Conservation (phyloP, 1,140 invertebrate genomes). For the Chrysopa pallens region DNA sequence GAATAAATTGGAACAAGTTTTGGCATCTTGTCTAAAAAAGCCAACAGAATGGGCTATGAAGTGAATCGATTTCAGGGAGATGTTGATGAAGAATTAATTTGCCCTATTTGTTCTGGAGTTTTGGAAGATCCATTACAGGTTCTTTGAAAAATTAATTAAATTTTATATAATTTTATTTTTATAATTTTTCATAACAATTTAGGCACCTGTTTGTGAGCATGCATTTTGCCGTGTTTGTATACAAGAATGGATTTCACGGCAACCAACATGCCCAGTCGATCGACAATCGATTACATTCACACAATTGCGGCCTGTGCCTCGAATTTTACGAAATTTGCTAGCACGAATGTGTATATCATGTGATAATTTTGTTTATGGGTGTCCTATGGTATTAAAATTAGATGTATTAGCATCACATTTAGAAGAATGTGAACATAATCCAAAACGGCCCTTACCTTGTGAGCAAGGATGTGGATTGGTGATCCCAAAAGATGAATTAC, state of each 20-base stretch:
- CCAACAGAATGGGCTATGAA: conserved; percentile 64
- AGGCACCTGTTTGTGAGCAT: conserved; percentile 91
- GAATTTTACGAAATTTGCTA: conserved; percentile 80
- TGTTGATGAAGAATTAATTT: conserved; percentile 82
- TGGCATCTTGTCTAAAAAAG: too few species aligned
- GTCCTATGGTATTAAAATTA: conserved; percentile 66
- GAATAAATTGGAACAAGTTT: too few species aligned
- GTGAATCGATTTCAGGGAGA: conserved; percentile 73
- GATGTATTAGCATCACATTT: conserved; percentile 67
- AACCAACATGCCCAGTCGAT: conserved; percentile 87
- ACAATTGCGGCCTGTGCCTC: conserved; percentile 74
- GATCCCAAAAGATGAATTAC: conserved; percentile 87
- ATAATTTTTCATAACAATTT: conserved; percentile 10
- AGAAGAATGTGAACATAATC: conserved; percentile 86
- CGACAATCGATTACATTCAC: conserved; percentile 69
- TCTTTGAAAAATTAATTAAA: conserved; percentile 6
- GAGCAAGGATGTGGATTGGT: conserved; percentile 84
- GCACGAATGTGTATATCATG: conserved; percentile 75
- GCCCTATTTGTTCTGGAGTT: conserved; percentile 81
- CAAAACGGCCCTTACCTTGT: conserved; percentile 81
- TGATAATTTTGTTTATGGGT: conserved; percentile 79
- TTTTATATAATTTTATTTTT: too few species aligned
- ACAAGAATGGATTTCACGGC: conserved; percentile 81
- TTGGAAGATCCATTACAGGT: conserved; percentile 82
- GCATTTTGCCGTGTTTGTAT: conserved; percentile 89